Conservation (phyloP, 2,113 vertebrate species). For the Rhodinocichla rosea region DNA sequence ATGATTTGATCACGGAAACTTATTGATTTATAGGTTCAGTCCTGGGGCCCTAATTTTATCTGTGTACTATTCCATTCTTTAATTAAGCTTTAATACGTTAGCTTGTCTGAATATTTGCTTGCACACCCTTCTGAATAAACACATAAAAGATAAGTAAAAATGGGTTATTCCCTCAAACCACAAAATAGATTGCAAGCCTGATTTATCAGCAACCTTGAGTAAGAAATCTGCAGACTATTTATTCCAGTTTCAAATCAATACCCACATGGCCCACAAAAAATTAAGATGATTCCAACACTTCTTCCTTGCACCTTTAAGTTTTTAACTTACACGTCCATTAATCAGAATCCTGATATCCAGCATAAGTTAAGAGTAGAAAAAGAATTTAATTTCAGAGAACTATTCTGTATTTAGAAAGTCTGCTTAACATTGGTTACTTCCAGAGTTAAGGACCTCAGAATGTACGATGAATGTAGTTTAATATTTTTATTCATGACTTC, state of each 20-base stretch:
- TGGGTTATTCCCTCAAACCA: neutral
- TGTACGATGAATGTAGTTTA: neutral
- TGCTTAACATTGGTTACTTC: neutral
- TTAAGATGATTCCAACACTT: neutral
- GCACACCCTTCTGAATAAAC: neutral
- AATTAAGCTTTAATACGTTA: neutral
- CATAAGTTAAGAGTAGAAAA: neutral
- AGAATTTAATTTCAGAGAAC: neutral
- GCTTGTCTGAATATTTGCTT: neutral
- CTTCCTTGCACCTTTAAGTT: neutral
- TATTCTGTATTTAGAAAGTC: neutral
- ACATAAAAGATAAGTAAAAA: neutral
- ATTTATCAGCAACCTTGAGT: neutral
- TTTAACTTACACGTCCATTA: neutral
- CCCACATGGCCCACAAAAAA: neutral
- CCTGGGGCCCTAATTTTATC: neutral
- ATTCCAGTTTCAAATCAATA: neutral
- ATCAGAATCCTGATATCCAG: neutral
- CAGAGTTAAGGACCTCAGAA: neutral
- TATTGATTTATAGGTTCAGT: neutral
- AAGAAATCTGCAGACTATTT: neutral
- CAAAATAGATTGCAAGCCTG: neutral
- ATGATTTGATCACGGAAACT: neutral
- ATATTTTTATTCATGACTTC: neutral
- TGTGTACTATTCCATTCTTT: neutral